Evolutionary conservation across 2,113 vertebrate species (phyloP).

Genomic region (Pycnonotus jocosus): DNA sequence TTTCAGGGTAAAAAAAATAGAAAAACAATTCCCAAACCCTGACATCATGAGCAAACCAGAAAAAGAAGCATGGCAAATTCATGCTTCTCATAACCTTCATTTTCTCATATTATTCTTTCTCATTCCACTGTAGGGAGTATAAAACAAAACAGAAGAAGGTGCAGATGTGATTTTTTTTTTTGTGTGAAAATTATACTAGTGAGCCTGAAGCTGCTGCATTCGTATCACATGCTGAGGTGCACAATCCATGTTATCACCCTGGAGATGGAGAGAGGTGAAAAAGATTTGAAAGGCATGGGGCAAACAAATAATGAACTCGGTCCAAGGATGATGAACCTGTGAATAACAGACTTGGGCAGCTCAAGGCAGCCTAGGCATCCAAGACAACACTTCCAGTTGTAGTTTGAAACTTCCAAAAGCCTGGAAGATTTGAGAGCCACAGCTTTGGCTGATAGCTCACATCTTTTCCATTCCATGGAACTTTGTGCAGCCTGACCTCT

Average conservation of each 20-base stretch:
- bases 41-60: constrained; percentile 7
- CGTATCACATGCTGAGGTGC: neutral
- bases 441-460: neutral
- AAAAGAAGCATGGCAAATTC: neutral
- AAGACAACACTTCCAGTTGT: neutral
- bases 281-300: neutral
- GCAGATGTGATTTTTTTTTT: neutral
- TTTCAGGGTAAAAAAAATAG: neutral
- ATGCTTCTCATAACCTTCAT: constrained; percentile 18
- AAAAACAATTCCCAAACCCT: neutral
- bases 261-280: neutral
- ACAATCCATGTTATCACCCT: neutral
- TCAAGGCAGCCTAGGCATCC: neutral
- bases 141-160: neutral
- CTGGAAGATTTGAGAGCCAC: neutral
- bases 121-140: neutral
- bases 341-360: neutral
- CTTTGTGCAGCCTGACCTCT: neutral
- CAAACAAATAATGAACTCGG: fast-evolving
- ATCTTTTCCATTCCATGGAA: neutral
- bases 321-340: neutral
- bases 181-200: neutral
- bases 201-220: neutral
- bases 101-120: constrained; percentile 39
- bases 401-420: neutral